Conservation (phyloP, 1,140 invertebrate species). For the Drosophila willistoni region DNA sequence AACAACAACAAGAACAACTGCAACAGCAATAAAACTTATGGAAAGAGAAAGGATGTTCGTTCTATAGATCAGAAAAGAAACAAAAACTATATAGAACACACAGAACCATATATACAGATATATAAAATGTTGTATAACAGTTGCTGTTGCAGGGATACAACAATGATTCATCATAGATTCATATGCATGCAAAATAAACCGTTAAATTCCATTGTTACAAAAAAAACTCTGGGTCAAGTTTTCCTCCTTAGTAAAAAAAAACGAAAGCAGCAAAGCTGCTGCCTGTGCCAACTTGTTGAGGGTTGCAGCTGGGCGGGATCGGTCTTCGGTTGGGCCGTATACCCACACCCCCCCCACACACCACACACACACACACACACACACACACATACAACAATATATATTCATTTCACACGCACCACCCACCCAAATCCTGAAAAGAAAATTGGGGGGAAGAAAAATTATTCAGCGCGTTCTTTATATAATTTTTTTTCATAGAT, state of each 20-base stretch:
- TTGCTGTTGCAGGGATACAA: constrained; percentile 27
- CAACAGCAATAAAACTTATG: constrained; percentile 8
- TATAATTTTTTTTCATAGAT: constrained; percentile 24
- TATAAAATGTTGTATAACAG: constrained; percentile 22
- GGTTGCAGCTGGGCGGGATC: background rate
- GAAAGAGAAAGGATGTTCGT: background rate
- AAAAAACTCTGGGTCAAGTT: background rate
- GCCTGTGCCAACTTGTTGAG: constrained; percentile 8
- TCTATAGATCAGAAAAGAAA: background rate
- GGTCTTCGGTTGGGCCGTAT: background rate
- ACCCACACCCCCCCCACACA: background rate
- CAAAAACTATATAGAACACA: background rate
- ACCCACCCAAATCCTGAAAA: background rate
- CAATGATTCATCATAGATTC: constrained; percentile 11
- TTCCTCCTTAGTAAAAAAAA: background rate
- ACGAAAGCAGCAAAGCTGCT: background rate
- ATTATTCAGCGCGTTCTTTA: constrained; percentile 8
- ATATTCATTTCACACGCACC: background rate
- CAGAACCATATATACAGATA: background rate
- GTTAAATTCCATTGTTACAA: constrained; percentile 24
- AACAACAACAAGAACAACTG: constrained; percentile 29
- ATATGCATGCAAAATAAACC: constrained; percentile 24
- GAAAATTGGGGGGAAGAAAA: background rate
- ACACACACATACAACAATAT: background rate
- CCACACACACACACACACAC: background rate